Evolutionary conservation across 2,797 vertebrate species (phyloP).

Genomic region (Pygocentrus nattereri): DNA sequence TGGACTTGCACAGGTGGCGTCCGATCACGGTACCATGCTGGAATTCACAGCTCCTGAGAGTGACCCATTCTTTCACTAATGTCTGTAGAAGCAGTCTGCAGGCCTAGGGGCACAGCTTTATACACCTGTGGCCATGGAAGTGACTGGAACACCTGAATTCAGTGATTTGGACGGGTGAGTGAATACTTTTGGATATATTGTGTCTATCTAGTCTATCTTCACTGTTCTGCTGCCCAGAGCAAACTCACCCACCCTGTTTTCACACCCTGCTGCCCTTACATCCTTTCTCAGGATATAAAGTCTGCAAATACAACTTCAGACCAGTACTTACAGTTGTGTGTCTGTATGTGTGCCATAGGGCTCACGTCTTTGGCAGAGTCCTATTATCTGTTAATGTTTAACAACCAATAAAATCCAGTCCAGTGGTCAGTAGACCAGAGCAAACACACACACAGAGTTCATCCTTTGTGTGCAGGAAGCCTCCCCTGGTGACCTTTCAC

Average conservation of each 20-base stretch:
- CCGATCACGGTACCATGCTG: too few species aligned
- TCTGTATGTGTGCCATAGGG: not conserved
- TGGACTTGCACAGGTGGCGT: too few species aligned
- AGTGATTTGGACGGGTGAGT: too few species aligned
- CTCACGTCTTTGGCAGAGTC: not conserved
- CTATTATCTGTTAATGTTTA: constrained; percentile 53
- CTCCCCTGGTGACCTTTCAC: constrained; percentile 19
- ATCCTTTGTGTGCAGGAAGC: not conserved
- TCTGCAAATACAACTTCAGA: constrained; percentile 15
- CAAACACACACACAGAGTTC: constrained; percentile 21
- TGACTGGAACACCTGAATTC: too few species aligned
- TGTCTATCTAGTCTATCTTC: too few species aligned
- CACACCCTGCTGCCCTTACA: not conserved
- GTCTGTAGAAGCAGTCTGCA: too few species aligned
- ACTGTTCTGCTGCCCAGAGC: too few species aligned
- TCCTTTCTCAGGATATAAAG: not conserved
- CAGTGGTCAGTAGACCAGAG: constrained; percentile 6
- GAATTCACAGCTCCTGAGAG: too few species aligned
- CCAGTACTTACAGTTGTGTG: constrained; percentile 29
- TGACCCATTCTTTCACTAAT: too few species aligned
- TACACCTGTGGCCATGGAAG: too few species aligned
- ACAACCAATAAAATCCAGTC: constrained; percentile 38
- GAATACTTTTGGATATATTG: too few species aligned
- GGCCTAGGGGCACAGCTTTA: too few species aligned
- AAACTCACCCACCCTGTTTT: not conserved